These are phyloP conservation scores for Basileuterus tristriatus DNA, from an alignment of 2,797 vertebrate species.

Conservation along the genomic window DNA sequence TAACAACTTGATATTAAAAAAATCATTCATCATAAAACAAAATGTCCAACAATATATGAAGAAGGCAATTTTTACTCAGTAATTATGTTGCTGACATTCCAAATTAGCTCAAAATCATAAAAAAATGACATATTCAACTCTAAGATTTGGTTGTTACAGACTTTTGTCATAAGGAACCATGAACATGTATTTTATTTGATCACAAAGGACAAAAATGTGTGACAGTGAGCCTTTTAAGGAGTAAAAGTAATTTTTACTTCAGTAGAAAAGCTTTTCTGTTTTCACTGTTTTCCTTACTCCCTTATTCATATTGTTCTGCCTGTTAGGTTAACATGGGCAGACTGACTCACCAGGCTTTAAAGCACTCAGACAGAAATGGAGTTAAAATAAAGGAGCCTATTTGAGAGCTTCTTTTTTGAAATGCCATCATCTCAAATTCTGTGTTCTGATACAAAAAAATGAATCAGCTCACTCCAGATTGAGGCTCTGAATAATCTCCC, in stretches of 20 bases:
- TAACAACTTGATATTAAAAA: background rate
- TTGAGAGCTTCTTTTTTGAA: background rate
- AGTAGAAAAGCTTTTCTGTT: background rate
- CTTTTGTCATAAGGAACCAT: background rate
- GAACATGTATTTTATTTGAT: background rate
- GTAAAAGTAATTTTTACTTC: background rate
- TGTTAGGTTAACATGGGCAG: background rate
- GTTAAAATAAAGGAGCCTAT: background rate
- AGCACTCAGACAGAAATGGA: background rate
- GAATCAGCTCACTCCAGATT: background rate
- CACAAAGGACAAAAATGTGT: background rate
- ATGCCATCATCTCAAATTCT: background rate
- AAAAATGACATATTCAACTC: background rate
- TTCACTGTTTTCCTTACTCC: background rate
- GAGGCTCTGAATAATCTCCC: background rate
- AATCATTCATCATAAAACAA: background rate
- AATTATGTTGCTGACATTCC: background rate
- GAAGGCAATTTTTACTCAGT: background rate
- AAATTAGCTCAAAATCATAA: background rate
- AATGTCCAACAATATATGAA: background rate
- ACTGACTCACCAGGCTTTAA: background rate
- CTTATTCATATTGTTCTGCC: background rate
- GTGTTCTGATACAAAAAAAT: background rate
- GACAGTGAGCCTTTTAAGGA: background rate
- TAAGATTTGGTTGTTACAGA: background rate